phyloP scores from a whole-genome alignment of 1,140 invertebrate species.

The Anastrepha obliqua region DNA sequence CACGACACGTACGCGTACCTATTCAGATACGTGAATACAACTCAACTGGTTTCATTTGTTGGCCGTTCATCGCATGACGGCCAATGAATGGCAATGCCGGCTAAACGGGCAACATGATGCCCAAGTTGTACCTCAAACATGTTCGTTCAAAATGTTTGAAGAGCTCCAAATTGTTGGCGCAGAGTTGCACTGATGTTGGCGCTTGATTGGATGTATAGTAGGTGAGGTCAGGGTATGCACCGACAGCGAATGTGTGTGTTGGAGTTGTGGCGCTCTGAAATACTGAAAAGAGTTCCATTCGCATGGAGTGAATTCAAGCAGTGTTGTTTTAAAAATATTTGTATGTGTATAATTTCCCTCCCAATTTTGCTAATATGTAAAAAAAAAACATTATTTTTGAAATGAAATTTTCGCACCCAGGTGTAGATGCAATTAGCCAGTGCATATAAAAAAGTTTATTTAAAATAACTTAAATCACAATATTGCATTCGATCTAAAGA shows the following conservation, averaged over 20 bases:
- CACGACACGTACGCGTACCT: slow-evolving; percentile 42
- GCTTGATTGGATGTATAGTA: not conserved
- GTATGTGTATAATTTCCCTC: too few species aligned
- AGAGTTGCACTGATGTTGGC: slow-evolving; percentile 12
- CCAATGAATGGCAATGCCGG: slow-evolving; percentile 42
- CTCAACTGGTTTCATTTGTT: slow-evolving; percentile 36
- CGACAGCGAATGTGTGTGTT: not conserved
- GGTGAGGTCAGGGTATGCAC: slow-evolving; percentile 28
- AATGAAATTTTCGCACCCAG: too few species aligned
- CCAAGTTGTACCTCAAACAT: not conserved
- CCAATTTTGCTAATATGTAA: too few species aligned
- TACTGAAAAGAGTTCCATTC: not conserved
- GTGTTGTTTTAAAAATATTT: too few species aligned
- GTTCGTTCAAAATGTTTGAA: slow-evolving; percentile 19
- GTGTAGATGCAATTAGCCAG: too few species aligned
- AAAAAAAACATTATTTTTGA: too few species aligned
- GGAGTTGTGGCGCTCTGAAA: not conserved
- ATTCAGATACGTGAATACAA: slow-evolving; percentile 48
- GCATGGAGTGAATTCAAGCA: too few species aligned
- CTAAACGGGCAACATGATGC: slow-evolving; percentile 10
- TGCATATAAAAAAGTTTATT: too few species aligned
- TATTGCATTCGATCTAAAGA: too few species aligned
- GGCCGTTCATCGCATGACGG: slow-evolving; percentile 2
- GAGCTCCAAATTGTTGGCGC: slow-evolving; percentile 45
- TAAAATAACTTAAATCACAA: too few species aligned